Percentiles rank a stretch among this genome's conserved stretches.
Conservation (phyloP, 1,140 invertebrate genomes). For the Steinernema khuongi region DNA sequence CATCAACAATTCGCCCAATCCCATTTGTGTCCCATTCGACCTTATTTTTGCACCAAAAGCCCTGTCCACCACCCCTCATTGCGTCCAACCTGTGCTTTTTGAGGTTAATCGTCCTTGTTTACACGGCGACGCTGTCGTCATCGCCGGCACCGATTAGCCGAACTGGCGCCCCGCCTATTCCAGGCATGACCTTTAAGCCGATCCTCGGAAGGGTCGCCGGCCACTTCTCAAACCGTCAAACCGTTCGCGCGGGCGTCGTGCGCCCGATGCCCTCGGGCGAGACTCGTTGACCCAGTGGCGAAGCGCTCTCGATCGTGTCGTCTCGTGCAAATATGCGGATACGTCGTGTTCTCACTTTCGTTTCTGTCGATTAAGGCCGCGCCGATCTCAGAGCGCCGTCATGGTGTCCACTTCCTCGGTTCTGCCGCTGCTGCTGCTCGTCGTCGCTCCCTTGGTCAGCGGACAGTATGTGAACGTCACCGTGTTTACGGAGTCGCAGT, state of each 20-base stretch:
- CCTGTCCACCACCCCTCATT: neutral
- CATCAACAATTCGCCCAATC: no score
- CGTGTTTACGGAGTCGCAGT: conserved; percentile 38
- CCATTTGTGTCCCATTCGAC: neutral
- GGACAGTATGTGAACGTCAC: conserved; percentile 35
- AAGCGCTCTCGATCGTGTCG: neutral
- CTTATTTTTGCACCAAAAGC: neutral
- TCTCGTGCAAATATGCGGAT: neutral
- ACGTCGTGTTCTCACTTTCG: neutral
- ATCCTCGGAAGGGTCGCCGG: neutral
- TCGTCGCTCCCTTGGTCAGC: neutral
- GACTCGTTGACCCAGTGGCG: neutral
- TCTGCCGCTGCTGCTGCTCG: neutral
- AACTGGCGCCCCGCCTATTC: no score
- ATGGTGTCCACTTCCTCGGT: neutral
- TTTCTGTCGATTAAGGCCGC: neutral
- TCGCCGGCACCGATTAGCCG: neutral
- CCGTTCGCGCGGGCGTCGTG: neutral
- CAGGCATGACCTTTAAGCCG: neutral
- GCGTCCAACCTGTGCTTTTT: neutral
- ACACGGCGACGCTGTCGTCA: neutral
- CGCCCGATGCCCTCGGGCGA: neutral
- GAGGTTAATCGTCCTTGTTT: neutral
- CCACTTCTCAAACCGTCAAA: neutral
- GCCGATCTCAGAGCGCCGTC: neutral